phyloP scores from a whole-genome alignment of 2,113 vertebrate species.

The Empidonax traillii region DNA sequence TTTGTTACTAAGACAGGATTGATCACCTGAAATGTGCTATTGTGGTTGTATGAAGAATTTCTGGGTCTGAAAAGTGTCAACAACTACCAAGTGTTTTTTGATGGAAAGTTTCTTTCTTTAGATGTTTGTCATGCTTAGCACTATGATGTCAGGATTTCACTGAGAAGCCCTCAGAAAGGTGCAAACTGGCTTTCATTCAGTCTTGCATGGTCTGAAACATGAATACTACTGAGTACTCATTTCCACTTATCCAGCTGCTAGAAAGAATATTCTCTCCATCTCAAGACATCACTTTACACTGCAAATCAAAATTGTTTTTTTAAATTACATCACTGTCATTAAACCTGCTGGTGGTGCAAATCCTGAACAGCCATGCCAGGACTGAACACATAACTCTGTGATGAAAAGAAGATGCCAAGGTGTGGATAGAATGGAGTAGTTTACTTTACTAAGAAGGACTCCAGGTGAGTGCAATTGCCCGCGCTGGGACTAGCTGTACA shows the following conservation, averaged over 20 bases:
- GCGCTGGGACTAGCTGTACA: slow-evolving; percentile 10
- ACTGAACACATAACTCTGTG: background rate
- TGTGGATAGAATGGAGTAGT: slow-evolving; percentile 28
- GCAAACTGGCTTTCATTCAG: background rate
- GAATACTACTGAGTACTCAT: background rate
- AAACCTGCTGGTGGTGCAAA: slow-evolving; percentile 25
- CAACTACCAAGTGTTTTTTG: background rate
- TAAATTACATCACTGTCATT: slow-evolving; percentile 54
- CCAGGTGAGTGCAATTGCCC: slow-evolving; percentile 61
- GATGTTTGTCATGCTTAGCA: background rate
- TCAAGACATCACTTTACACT: background rate
- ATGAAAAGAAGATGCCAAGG: slow-evolving; percentile 60
- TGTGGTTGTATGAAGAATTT: background rate
- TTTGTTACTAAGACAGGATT: background rate
- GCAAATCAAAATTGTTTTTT: slow-evolving; percentile 42
- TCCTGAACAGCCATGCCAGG: background rate
- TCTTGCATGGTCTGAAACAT: background rate
- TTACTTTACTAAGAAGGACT: slow-evolving; percentile 39
- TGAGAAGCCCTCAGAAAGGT: background rate
- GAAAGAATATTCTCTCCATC: background rate
- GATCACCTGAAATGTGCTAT: background rate
- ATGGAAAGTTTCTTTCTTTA: background rate
- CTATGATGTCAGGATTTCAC: rapidly evolving
- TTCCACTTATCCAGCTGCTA: background rate
- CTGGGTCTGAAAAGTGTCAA: background rate